Evolutionary conservation across 2,888 invertebrate genomes (phyloP), one percentile per base, ranked within the genome.

Genomic region (Megastigmus dorsalis): DNA sequence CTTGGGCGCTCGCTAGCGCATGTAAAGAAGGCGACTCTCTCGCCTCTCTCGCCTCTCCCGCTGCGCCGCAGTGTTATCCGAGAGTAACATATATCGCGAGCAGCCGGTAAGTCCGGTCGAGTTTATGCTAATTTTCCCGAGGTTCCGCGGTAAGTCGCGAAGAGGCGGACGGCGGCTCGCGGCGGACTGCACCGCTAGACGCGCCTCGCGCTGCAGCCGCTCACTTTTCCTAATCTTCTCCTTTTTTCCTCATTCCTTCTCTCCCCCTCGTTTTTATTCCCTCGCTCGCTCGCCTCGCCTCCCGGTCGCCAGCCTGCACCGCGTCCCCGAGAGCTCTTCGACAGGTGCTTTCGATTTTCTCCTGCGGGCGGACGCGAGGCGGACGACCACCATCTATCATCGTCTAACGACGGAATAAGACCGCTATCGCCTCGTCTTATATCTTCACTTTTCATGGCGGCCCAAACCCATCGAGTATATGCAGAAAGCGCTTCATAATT

Each of bases 281-380:
- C 18, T 48, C 59, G 43, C 55, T 20, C 7, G 26, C 9, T 23
- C 33, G 13, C 20, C 26, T 23, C 20, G 1, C 38, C 59, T 28
- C 4, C 7, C 33, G 6, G 18, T n/a, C 10, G 10, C 18, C 10
- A 10, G 30, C 15, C 13, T 15, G 20, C 57, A 13, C 9, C 60
- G 54, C 20, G 6, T 73, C 66, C 66, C 54, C 72, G 6, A 28
- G 62, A 28, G 28, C 36, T 28, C 38, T 20, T 55, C 71, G 41
- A 59, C 57, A 71, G 67, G 71, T 75, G 71, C 62, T 75, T 75
- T 71, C 71, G 63, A 75, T 75, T 72, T 75, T 72, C 75, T 63
- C 68, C 28, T 7, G 10, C 26, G 26, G 3, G 54, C n/a, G n/a
- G n/a, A n/a, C n/a, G n/a, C n/a, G n/a, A n/a, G n/a, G n/a, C n/a